phyloP scores from a whole-genome alignment of 2,797 vertebrate genomes.

The Argyrosomus regius region DNA sequence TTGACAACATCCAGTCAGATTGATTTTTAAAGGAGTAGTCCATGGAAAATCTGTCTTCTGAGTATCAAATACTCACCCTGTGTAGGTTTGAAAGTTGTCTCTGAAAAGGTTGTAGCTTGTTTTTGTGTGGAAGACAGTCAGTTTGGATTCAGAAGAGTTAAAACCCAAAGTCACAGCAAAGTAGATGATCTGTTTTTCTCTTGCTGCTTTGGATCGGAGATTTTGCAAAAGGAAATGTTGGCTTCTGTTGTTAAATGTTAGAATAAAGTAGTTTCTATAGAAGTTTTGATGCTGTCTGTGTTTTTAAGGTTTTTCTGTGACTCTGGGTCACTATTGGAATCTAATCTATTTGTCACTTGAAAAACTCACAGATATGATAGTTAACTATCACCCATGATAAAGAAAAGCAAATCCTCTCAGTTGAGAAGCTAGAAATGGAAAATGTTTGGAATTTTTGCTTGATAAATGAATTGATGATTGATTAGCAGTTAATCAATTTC shows the following conservation, averaged over 20 bases:
- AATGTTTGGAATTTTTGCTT: not conserved
- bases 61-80: not conserved
- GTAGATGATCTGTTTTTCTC: not conserved
- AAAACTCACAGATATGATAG: not conserved
- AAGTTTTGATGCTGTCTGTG: not conserved
- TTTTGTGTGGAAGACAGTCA: constrained; percentile 3
- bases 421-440: not conserved
- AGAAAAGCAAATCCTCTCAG: not conserved
- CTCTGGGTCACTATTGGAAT: not conserved
- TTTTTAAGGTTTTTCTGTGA: not conserved
- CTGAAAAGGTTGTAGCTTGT: not conserved
- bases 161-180: constrained; percentile 2
- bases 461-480: not conserved
- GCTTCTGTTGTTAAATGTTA: not conserved
- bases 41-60: not conserved
- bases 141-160: constrained; percentile 8
- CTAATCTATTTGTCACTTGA: not conserved
- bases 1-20: not conserved
- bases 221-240: not conserved
- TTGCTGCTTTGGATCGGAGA: not conserved
- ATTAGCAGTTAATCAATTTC: not conserved
- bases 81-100: not conserved
- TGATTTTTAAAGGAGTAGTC: constrained; percentile 5
- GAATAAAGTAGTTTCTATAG: not conserved
- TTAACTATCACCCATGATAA: not conserved